Conservation (phyloP, 2,113 vertebrate genomes). For the Muntiacus muntjak region DNA sequence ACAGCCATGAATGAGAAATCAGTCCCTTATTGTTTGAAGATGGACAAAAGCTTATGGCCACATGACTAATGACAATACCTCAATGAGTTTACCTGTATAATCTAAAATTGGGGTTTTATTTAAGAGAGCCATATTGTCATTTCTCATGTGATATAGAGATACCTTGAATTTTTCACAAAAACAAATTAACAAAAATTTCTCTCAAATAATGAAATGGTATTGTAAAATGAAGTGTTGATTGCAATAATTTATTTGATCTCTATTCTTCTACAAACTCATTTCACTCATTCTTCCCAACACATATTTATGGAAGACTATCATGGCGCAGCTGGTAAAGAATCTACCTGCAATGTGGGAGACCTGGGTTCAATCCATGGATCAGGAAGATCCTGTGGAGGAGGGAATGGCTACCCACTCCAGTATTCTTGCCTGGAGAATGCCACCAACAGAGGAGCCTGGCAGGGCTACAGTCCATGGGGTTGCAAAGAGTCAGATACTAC, state of each 20-base stretch:
- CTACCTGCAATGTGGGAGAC: background rate
- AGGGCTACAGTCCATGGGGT: background rate
- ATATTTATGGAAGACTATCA: background rate
- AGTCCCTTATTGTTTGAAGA: conserved; percentile 24
- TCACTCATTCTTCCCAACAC: background rate
- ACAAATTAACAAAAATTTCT: background rate
- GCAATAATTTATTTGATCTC: background rate
- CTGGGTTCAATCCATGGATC: background rate
- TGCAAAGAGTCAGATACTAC: fast-evolving
- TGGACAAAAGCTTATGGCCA: background rate
- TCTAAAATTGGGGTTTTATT: background rate
- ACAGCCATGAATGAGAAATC: conserved; percentile 27
- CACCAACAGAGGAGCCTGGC: background rate
- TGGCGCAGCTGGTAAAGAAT: background rate
- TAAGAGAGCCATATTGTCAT: background rate
- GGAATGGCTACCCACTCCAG: background rate
- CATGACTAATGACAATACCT: background rate
- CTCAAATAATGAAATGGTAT: background rate
- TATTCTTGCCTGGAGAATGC: background rate
- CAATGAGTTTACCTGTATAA: background rate
- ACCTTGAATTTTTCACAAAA: background rate
- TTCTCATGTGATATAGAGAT: background rate
- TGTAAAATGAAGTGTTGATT: background rate
- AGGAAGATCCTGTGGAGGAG: background rate
- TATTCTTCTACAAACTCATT: background rate